Evolutionary conservation across 2,797 vertebrate species (phyloP).

Genomic region (Avahi laniger): DNA sequence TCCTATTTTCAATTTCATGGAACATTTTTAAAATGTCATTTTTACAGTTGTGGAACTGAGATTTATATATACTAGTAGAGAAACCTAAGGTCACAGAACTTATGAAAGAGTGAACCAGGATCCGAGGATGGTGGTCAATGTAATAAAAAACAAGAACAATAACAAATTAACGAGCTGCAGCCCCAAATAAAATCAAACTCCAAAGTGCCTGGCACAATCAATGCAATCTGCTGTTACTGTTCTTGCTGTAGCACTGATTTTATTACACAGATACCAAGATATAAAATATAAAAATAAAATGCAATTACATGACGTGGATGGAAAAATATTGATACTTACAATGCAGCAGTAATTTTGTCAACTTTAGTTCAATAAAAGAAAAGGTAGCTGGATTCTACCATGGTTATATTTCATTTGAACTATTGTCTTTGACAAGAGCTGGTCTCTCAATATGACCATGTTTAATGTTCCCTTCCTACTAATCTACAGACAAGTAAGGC

Average conservation of each 20-base stretch:
- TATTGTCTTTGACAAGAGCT: background rate
- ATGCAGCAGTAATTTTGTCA: background rate
- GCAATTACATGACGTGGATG: no score
- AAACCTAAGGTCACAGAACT: background rate
- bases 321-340: background rate
- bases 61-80: background rate
- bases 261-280: background rate
- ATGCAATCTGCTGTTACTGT: background rate
- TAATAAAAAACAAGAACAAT: background rate
- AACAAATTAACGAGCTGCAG: background rate
- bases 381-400: background rate
- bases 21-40: background rate
- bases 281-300: background rate
- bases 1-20: no score
- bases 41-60: background rate
- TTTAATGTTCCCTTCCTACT: background rate
- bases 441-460: background rate
- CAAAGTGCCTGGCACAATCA: background rate
- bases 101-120: background rate
- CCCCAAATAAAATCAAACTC: background rate
- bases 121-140: fast-evolving
- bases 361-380: background rate
- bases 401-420: background rate
- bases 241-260: background rate
- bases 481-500: background rate